Conservation (phyloP, 2,113 vertebrate genomes). For the Malurus cyaneus region DNA sequence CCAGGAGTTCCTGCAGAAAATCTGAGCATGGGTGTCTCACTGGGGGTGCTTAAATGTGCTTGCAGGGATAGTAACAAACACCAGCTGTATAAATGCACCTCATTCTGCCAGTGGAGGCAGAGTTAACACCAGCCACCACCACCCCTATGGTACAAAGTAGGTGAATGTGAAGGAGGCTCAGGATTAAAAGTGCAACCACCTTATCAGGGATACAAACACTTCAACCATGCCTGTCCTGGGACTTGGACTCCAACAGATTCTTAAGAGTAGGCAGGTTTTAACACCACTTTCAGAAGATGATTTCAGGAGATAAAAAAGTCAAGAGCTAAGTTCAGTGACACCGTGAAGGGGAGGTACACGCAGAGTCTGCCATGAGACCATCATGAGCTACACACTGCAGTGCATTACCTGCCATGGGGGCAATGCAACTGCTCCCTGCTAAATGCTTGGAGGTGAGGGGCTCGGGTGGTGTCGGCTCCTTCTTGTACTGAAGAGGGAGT, state of each 20-base stretch:
- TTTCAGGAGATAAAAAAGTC: not conserved
- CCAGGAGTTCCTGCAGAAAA: not conserved
- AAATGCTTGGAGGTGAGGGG: not conserved
- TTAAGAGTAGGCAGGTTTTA: not conserved
- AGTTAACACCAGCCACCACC: not conserved
- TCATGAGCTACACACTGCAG: not conserved
- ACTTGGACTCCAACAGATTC: not conserved
- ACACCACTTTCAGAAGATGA: not conserved
- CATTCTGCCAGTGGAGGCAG: not conserved
- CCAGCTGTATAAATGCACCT: not conserved
- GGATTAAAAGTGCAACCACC: not conserved
- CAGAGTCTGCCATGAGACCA: fast-evolving
- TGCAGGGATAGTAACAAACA: not conserved
- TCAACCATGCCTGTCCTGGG: fast-evolving
- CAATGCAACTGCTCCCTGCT: not conserved
- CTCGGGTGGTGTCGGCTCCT: not conserved
- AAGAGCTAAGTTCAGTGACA: not conserved
- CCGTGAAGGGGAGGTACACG: not conserved
- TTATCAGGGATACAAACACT: not conserved
- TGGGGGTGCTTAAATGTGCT: not conserved
- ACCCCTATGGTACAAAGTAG: not conserved
- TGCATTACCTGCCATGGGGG: not conserved
- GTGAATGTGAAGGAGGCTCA: not conserved
- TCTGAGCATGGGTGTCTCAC: not conserved
- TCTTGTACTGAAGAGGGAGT: not conserved